A percentile compares a stretch with the other conserved stretches of the same genome.
phyloP scores from a whole-genome alignment of 1,140 invertebrate species.

The Heliothis subflexa region DNA sequence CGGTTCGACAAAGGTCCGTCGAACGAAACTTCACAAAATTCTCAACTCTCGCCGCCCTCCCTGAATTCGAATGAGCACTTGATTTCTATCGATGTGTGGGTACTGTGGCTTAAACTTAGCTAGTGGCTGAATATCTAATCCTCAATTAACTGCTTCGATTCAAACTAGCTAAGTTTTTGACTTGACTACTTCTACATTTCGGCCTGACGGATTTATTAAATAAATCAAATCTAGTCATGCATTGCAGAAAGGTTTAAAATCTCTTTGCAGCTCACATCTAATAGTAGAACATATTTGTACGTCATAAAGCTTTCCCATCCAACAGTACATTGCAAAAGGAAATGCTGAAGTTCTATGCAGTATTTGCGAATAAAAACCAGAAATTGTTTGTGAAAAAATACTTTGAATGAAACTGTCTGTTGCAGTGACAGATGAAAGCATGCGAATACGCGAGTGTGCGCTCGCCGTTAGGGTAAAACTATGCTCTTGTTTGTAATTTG shows the following conservation, averaged over 20 bases:
- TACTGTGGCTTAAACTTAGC: conserved; percentile 19
- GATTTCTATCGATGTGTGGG: conserved; percentile 24
- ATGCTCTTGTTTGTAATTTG: conserved; percentile 26
- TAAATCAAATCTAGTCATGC: neutral
- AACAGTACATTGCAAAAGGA: neutral
- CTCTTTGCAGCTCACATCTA: no score
- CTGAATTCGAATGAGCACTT: conserved; percentile 39
- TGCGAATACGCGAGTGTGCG: neutral
- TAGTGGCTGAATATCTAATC: conserved; percentile 5
- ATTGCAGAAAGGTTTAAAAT: neutral
- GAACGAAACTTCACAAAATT: conserved; percentile 28
- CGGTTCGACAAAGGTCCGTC: conserved; percentile 3
- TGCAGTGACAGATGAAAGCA: conserved; percentile 8
- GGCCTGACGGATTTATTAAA: neutral
- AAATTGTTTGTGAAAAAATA: conserved; percentile 16
- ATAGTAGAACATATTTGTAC: no score
- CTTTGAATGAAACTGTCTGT: conserved; percentile 29
- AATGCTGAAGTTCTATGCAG: neutral
- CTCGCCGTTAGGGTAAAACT: conserved; percentile 11
- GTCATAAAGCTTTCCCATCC: no score
- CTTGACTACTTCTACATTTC: neutral
- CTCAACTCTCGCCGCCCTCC: conserved; percentile 16
- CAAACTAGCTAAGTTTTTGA: conserved; percentile 16
- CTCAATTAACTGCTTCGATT: conserved; percentile 12
- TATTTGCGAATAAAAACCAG: neutral